Conservation (phyloP, 2,888 invertebrate genomes). For the Peribatodes rhomboidaria region DNA sequence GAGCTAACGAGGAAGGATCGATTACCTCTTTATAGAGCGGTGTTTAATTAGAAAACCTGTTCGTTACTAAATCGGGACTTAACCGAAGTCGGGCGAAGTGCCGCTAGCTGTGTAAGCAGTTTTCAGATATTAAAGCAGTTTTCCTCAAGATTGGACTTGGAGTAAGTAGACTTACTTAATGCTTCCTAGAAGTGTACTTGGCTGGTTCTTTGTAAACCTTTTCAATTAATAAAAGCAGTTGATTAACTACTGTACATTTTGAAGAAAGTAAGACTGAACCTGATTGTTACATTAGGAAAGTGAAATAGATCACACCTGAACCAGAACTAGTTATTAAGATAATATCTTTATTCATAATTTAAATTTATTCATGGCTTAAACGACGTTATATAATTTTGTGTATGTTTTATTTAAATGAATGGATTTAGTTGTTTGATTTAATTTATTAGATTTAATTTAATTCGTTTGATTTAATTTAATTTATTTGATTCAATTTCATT, state of each 20-base stretch:
- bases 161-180: background rate
- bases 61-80: slow-evolving; percentile 20
- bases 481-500: no score
- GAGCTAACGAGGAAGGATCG: slow-evolving; percentile 39
- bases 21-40: slow-evolving; percentile 46
- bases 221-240: background rate
- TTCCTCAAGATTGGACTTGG: background rate
- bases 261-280: background rate
- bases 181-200: no score
- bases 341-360: no score
- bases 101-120: background rate
- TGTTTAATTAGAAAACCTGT: slow-evolving; percentile 54
- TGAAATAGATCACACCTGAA: no score
- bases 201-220: background rate
- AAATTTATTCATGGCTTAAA: no score
- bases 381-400: no score
- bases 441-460: no score
- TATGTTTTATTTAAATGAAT: no score
- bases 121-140: background rate
- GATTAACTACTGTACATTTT: background rate
- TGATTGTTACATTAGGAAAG: no score
- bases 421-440: no score
- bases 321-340: no score
- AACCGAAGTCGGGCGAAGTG: background rate
- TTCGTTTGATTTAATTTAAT: no score